Conservation (phyloP, 2,888 invertebrate genomes). For the Brassicogethes aeneus region DNA sequence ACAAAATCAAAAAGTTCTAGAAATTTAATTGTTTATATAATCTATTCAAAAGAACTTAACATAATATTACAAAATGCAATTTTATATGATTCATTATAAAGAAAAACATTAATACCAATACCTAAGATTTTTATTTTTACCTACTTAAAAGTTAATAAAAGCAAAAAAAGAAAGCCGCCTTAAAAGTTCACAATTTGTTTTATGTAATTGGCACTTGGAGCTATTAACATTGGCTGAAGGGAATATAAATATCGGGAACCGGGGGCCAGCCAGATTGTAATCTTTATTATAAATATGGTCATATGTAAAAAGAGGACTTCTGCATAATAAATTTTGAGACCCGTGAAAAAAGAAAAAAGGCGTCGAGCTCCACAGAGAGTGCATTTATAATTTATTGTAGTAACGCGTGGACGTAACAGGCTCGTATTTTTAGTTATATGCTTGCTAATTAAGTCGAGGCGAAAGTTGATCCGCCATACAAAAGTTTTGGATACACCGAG, state of each 20-base stretch:
- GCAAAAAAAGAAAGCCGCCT: conserved; percentile 8
- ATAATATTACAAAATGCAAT: no score
- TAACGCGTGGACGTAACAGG: conserved; percentile 14
- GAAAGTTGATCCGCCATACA: no score
- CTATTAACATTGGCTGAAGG: conserved; percentile 22
- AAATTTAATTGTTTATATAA: no score
- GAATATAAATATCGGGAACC: conserved; percentile 19
- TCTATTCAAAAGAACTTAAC: no score
- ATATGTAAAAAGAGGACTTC: conserved; percentile 16
- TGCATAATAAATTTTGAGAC: conserved; percentile 15
- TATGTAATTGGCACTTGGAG: conserved; percentile 22
- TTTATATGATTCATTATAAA: no score
- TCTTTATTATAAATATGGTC: conserved; percentile 20
- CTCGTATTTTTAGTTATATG: conserved; percentile 6
- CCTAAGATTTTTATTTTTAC: no score
- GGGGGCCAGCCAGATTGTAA: conserved; percentile 19
- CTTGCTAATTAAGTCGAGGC: no score
- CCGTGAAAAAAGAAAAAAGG: conserved; percentile 4
- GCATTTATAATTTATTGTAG: conserved; percentile 14
- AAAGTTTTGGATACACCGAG: no score
- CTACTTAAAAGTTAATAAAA: no score
- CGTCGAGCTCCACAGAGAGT: conserved; percentile 7
- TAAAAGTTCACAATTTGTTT: conserved; percentile 19
- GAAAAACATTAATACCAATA: no score
- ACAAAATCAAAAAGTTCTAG: no score